These are phyloP conservation scores for Linnaemya vulpina DNA, from an alignment of 2,888 invertebrate genomes.

Conservation along the genomic window DNA sequence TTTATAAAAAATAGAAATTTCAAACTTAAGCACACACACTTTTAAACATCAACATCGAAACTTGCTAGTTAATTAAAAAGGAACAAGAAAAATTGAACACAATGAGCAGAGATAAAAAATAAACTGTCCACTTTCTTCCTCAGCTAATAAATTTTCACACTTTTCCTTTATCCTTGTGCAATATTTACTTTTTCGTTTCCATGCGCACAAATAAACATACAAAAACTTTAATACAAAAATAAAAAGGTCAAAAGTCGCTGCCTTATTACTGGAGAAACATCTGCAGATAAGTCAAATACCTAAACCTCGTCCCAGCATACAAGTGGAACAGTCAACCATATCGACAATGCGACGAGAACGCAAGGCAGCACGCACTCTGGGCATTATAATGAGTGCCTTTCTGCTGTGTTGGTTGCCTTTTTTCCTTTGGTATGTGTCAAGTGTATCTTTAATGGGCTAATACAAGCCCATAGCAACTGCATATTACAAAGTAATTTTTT, in stretches of 20 bases:
- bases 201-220: constrained; percentile 16
- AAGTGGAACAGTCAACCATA: constrained; percentile 90
- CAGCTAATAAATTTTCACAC: constrained; percentile 65
- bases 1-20: not conserved
- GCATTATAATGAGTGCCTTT: constrained; percentile 98
- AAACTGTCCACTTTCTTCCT: constrained; percentile 34
- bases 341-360: constrained; percentile 94
- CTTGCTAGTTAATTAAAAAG: constrained; percentile 48
- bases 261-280: constrained; percentile 92
- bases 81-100: constrained; percentile 2
- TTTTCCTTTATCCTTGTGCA: constrained; percentile 46
- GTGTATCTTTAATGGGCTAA: not conserved
- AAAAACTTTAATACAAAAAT: constrained; percentile 11
- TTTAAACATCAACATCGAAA: not conserved
- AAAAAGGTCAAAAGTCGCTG: constrained; percentile 92
- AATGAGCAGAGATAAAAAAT: constrained; percentile 5
- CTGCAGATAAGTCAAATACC: constrained; percentile 95
- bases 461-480: not conserved
- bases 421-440: constrained; percentile 90
- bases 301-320: constrained; percentile 87
- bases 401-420: constrained; percentile 97
- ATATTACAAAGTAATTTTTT: not conserved
- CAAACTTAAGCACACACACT: not conserved
- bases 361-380: constrained; percentile 96
- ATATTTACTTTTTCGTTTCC: constrained; percentile 1